These are phyloP conservation scores for Ophion ventricosus DNA, from an alignment of 2,888 invertebrate species.

Conservation along the genomic window DNA sequence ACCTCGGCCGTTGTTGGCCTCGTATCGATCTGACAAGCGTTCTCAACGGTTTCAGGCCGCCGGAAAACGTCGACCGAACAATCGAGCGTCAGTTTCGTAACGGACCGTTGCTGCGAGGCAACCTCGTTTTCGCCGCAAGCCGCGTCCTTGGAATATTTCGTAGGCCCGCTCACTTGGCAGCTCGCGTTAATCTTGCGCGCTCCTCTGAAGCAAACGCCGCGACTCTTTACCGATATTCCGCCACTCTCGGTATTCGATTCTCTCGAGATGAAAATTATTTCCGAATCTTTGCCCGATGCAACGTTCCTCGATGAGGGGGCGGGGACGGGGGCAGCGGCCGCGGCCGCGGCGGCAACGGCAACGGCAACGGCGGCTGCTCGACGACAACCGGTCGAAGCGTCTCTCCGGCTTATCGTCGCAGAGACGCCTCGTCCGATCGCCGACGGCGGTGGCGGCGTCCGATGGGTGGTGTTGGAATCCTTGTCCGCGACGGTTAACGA, in stretches of 20 bases:
- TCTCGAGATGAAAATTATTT: constrained; percentile 36
- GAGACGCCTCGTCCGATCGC: not conserved
- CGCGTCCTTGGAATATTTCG: constrained; percentile 10
- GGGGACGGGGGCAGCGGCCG: not conserved
- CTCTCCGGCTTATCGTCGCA: constrained; percentile 6
- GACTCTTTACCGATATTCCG: constrained; percentile 45
- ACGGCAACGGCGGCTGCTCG: not conserved
- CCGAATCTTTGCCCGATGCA: constrained; percentile 57
- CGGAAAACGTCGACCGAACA: constrained; percentile 52
- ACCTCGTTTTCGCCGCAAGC: constrained; percentile 46
- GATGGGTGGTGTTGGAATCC: constrained; percentile 52
- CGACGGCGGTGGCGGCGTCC: constrained; percentile 9
- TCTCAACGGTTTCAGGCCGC: constrained; percentile 32
- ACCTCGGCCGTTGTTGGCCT: constrained; percentile 30
- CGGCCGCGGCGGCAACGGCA: not conserved
- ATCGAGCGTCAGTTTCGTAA: constrained; percentile 43
- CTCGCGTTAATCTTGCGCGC: constrained; percentile 31
- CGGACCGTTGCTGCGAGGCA: not conserved
- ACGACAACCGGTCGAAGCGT: constrained; percentile 7
- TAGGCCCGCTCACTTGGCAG: constrained; percentile 26
- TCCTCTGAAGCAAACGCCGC: constrained; percentile 49
- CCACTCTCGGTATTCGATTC: constrained; percentile 35
- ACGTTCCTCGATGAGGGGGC: constrained; percentile 36
- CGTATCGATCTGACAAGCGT: constrained; percentile 45
- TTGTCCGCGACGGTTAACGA: constrained; percentile 2